Conservation (phyloP, 2,888 invertebrate species). For the Sipha maydis region DNA sequence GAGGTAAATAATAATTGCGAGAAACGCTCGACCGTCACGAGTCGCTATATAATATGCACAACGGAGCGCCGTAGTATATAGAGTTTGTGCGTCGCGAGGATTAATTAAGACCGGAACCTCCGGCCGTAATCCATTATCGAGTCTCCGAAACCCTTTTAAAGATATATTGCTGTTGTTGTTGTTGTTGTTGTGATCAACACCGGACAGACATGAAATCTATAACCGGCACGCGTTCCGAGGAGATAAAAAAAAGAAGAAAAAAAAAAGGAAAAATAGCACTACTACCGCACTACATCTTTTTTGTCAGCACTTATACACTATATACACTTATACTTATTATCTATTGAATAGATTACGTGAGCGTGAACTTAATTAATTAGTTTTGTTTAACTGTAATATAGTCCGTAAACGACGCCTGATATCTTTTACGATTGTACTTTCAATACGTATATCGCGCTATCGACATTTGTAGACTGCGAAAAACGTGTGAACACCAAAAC, state of each 20-base stretch:
- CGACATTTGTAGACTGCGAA: neutral
- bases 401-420: neutral
- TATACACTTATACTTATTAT: too few species aligned
- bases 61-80: neutral
- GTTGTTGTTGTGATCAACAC: neutral
- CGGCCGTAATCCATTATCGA: slow-evolving; percentile 20
- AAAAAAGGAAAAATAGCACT: neutral
- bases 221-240: slow-evolving; percentile 25
- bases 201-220: neutral
- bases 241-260: neutral
- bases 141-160: neutral
- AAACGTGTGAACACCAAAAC: neutral
- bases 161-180: neutral
- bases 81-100: neutral
- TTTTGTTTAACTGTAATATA: slow-evolving; percentile 11
- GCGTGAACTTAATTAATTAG: slow-evolving; percentile 31
- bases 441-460: neutral
- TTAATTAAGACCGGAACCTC: slow-evolving; percentile 33
- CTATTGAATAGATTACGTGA: neutral
- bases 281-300: neutral
- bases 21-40: neutral
- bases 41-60: neutral
- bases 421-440: neutral
- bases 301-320: neutral
- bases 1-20: neutral